phyloP scores from a whole-genome alignment of 23 tunicate genomes.

The Ascidia mentula region DNA sequence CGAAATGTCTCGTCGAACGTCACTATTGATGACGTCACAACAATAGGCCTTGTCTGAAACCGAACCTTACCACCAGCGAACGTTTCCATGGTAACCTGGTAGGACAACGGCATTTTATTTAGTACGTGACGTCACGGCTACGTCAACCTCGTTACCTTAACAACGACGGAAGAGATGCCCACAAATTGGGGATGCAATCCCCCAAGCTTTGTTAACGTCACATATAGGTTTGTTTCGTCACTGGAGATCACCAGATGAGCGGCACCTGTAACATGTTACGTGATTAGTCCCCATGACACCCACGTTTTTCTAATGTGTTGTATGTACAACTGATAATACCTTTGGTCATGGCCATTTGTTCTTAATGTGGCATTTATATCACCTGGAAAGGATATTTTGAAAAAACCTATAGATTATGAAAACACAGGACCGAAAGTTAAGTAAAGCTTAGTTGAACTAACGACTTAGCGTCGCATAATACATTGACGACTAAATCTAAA shows the following conservation, averaged over 20 bases:
- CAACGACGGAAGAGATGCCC: background rate
- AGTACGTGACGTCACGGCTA: background rate
- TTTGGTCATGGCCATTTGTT: too few relatives aligned
- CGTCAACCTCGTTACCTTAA: background rate
- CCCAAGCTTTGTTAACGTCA: background rate
- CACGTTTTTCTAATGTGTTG: too few relatives aligned
- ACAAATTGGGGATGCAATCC: background rate
- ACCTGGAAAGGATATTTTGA: too few relatives aligned
- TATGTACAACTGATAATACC: too few relatives aligned
- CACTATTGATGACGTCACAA: slow-evolving; percentile 11
- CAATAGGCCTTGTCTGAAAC: slow-evolving; percentile 13
- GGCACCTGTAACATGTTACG: background rate
- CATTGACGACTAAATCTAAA: too few relatives aligned
- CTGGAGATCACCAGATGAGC: background rate
- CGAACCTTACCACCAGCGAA: background rate
- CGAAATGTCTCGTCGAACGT: slow-evolving; percentile 9
- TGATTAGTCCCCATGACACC: too few relatives aligned
- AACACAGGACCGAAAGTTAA: too few relatives aligned
- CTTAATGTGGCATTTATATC: too few relatives aligned
- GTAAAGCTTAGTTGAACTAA: too few relatives aligned
- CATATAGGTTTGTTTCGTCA: background rate
- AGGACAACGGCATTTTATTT: background rate
- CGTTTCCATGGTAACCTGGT: slow-evolving; percentile 9
- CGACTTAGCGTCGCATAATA: too few relatives aligned
- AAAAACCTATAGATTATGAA: too few relatives aligned